Percentiles rank a stretch among this genome's conserved stretches.
These are phyloP conservation scores for Mesocentrotus franciscanus DNA, from an alignment of 53 echinoderm and acorn worm species.

Conservation along the genomic window DNA sequence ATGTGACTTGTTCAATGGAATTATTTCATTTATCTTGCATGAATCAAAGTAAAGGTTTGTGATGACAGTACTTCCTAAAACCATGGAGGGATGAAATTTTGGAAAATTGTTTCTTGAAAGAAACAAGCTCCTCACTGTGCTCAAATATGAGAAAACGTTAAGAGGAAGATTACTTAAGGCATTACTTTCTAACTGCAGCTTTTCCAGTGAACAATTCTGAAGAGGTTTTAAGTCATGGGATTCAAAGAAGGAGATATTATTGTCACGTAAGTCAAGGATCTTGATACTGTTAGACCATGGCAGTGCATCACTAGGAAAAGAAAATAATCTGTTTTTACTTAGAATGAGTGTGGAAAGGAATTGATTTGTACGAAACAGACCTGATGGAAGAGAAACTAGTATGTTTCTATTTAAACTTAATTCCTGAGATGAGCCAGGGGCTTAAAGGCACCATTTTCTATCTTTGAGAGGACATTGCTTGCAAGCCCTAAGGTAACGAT, in stretches of 20 bases:
- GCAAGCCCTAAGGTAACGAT: background rate
- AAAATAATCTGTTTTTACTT: background rate
- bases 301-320: background rate
- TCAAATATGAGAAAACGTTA: background rate
- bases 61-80: background rate
- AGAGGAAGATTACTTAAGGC: background rate
- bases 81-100: background rate
- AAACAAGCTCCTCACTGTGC: background rate
- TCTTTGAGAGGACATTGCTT: background rate
- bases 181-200: background rate
- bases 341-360: background rate
- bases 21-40: background rate
- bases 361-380: background rate
- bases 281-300: background rate
- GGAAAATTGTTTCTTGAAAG: background rate
- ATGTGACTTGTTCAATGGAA: background rate
- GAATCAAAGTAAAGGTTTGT: background rate
- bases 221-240: background rate
- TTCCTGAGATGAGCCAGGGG: background rate
- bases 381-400: background rate
- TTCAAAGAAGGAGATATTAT: background rate
- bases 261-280: background rate
- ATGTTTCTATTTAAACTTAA: background rate
- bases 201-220: background rate
- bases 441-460: conserved; percentile 1